Percentiles rank a stretch among this genome's conserved stretches.
Evolutionary conservation across 2,113 vertebrate species (phyloP).

Genomic region (Aldabrachelys gigantea): DNA sequence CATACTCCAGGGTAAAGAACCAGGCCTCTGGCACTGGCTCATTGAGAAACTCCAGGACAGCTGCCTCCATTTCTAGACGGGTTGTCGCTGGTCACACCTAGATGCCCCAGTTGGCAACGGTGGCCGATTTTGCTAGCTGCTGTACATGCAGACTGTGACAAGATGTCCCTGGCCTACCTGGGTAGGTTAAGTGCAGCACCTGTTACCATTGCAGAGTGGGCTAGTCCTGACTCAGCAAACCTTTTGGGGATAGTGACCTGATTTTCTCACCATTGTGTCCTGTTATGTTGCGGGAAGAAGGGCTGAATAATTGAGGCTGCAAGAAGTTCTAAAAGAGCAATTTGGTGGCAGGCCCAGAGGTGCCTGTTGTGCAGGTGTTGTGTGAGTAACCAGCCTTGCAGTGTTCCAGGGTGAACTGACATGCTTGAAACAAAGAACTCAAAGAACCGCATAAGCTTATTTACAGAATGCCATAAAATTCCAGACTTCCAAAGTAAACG

Average conservation of each 20-base stretch:
- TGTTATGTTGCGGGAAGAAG: background rate
- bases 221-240: background rate
- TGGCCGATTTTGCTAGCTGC: background rate
- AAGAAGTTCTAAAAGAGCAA: background rate
- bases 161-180: background rate
- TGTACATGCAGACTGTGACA: background rate
- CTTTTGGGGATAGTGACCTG: background rate
- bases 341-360: background rate
- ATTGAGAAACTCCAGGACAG: background rate
- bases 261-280: background rate
- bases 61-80: background rate
- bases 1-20: background rate
- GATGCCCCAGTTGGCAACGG: background rate
- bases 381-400: background rate
- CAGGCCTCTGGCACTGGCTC: background rate
- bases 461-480: background rate
- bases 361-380: background rate
- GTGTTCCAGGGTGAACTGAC: background rate
- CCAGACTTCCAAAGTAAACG: background rate
- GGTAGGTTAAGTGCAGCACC: slow-evolving; percentile 7
- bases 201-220: background rate
- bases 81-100: background rate
- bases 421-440: background rate
- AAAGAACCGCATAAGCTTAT: accelerated
- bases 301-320: background rate